These are phyloP conservation scores for Psettodes erumei DNA, from an alignment of 2,113 vertebrate genomes.

Conservation along the genomic window DNA sequence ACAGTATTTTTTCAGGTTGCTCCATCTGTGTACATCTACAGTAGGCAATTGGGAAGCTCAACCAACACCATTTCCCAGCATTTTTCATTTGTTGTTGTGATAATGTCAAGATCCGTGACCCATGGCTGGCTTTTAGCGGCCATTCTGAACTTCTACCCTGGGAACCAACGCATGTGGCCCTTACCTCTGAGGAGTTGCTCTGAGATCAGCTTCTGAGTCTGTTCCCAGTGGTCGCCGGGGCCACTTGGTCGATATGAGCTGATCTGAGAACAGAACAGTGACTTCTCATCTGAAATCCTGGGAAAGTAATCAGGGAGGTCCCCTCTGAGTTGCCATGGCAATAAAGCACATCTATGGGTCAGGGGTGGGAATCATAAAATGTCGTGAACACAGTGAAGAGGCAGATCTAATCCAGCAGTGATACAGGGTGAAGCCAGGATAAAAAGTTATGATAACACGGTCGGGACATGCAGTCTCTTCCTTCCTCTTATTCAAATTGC, in stretches of 20 bases:
- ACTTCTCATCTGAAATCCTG: slow-evolving; percentile 40
- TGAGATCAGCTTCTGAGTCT: slow-evolving; percentile 21
- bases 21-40: too few relatives aligned
- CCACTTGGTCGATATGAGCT: not conserved
- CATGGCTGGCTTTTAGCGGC: slow-evolving; percentile 39
- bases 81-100: slow-evolving; percentile 51
- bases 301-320: slow-evolving; percentile 65
- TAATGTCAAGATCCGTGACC: slow-evolving; percentile 43
- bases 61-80: slow-evolving; percentile 15
- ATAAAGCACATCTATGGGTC: slow-evolving; percentile 59
- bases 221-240: not conserved
- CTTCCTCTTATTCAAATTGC: slow-evolving; percentile 35
- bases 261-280: slow-evolving; percentile 40
- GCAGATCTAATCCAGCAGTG: slow-evolving; percentile 1
- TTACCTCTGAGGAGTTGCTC: slow-evolving; percentile 14
- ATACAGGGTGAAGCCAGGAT: slow-evolving; percentile 37
- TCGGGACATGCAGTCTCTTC: slow-evolving; percentile 37
- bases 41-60: slow-evolving; percentile 13
- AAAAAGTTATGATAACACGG: slow-evolving; percentile 55
- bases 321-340: slow-evolving; percentile 31
- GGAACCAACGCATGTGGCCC: slow-evolving; percentile 46
- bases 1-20: too few relatives aligned
- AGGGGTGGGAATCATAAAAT: slow-evolving; percentile 59
- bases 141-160: slow-evolving; percentile 42
- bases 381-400: slow-evolving; percentile 44